Percentiles rank a stretch among this genome's conserved stretches.
Conservation (phyloP, 2,113 vertebrate genomes). For the Microtus oregoni region DNA sequence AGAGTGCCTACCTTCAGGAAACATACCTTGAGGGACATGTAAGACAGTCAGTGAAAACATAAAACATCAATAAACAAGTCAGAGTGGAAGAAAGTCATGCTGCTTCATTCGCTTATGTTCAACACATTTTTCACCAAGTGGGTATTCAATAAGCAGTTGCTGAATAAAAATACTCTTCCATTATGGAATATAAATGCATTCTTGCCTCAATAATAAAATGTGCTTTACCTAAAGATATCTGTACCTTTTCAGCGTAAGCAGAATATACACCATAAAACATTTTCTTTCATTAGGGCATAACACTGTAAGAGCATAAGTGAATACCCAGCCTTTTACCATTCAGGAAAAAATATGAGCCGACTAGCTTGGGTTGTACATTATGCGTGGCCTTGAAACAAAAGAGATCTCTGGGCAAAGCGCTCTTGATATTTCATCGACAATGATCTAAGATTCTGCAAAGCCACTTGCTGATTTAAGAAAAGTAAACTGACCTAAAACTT, state of each 20-base stretch:
- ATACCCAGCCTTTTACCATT: neutral
- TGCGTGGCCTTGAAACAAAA: neutral
- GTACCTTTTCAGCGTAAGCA: neutral
- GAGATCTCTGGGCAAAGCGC: neutral
- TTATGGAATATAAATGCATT: neutral
- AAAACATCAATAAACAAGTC: neutral
- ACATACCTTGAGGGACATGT: neutral
- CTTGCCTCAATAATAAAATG: neutral
- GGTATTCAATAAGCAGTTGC: neutral
- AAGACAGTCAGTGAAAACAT: neutral
- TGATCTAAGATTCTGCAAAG: neutral
- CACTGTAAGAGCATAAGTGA: neutral
- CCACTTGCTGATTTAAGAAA: neutral
- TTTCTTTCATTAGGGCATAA: neutral
- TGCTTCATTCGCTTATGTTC: neutral
- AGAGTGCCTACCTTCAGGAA: neutral
- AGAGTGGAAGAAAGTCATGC: neutral
- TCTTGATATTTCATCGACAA: neutral
- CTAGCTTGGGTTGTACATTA: fast-evolving
- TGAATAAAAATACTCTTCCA: neutral
- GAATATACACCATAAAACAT: neutral
- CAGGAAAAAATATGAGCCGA: neutral
- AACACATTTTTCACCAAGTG: neutral
- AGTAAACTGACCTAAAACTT: neutral
- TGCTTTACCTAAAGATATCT: neutral